Conservation (phyloP, 2,113 vertebrate genomes). For the Apteryx owenii region DNA sequence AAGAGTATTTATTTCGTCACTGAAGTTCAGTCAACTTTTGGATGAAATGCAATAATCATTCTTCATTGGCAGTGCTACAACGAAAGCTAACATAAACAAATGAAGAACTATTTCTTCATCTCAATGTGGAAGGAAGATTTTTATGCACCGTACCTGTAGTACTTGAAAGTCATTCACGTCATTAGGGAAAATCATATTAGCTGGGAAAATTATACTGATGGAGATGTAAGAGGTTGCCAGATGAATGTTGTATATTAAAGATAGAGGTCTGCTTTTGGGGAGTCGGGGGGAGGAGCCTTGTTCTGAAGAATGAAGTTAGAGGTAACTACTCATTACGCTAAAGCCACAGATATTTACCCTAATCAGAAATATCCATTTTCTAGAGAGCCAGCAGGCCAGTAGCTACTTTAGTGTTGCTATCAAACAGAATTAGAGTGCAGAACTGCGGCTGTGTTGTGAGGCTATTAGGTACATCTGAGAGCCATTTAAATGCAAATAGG, state of each 20-base stretch:
- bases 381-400: background rate
- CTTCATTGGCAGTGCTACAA: background rate
- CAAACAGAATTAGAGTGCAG: background rate
- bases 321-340: background rate
- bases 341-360: background rate
- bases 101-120: background rate
- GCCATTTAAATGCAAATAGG: slow-evolving; percentile 59
- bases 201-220: background rate
- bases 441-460: background rate
- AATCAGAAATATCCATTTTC: background rate
- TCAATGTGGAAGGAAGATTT: background rate
- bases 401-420: background rate
- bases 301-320: background rate
- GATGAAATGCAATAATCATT: background rate
- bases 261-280: accelerated
- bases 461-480: background rate
- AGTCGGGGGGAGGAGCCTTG: background rate
- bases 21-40: background rate
- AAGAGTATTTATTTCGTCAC: background rate
- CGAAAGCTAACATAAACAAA: background rate
- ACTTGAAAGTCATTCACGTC: background rate
- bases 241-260: background rate
- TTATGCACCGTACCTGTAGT: background rate
- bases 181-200: background rate
- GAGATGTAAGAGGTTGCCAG: background rate